Evolutionary conservation across 2,797 vertebrate genomes (phyloP), one percentile per base, ranked within the genome.

Genomic region (Kryptopterus vitreolus): DNA sequence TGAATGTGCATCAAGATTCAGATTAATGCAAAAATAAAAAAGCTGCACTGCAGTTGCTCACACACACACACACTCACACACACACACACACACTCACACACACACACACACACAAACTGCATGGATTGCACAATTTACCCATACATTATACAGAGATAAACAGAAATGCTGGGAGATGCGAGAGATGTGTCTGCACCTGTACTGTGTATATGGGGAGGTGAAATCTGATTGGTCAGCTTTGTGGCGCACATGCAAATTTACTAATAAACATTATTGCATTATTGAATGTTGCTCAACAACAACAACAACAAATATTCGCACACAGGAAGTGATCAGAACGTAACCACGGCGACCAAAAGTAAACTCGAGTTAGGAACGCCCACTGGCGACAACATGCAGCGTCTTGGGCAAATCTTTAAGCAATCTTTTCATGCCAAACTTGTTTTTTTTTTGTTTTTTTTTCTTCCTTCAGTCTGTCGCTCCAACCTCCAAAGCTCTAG

Each of bases 291-390:
- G 16, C 52, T 22, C 52, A 70, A 70, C 20, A 33, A 52, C n/a
- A 24, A 69, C 48, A 66, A 29, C 46, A 20, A 70, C 11, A 48
- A 71, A 57, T 2, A 3, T n/a, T 10, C 35, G 22, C 26, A 43
- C 11, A 35, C 43, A 53, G 71, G 71, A 58, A 74, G 53, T 15
- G 1, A 43, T 58, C 43, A 3, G 13, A 43, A 18, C 15, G 53
- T 74, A 58, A 74, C 71, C 71, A 74, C 18, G 71, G 50, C 15
- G 26, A 74, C 71, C 71, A 38, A n/a, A 33, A 43, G 33, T 43
- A 72, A 71, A 53, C 48, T 13, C 12, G 48, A 53, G 48, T 71
- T 26, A 53, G 69, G 26, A 73, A 57, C 71, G 13, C 53, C 50
- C 43, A 35, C 53, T 35, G 43, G 22, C 0, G 4, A 70, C 48